Base-by-base conservation (phyloP, 2,888 invertebrate species). In the Hypomecis punctinalis region DNA sequence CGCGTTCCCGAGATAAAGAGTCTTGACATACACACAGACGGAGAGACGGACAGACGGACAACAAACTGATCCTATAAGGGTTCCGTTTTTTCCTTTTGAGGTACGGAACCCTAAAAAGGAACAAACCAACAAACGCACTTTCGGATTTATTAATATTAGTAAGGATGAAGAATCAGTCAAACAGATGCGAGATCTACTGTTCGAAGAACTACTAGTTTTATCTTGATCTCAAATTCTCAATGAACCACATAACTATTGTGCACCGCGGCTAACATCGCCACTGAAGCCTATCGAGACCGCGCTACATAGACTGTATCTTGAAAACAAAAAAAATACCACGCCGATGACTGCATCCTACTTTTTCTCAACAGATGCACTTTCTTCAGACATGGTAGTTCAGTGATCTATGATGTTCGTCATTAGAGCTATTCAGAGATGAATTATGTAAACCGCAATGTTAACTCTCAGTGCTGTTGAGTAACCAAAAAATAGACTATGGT, bases 281-380 rank as follows among this genome's bases (percentile, higher is more conserved):
- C 23, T 67, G 65, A 63, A 66, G 69, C 71, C 47, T 69, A 71
- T 61, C 71, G 70, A 6, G 43, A 39, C 52, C 37, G 65, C 55
- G 62, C 76, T 57, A 76, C 70, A 75, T 74, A 40, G 46, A 23
- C 23, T 23, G 3, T n/a, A n/a, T n/a, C n/a, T n/a, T 23, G 23
- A 23, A 1, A 23, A n/a, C n/a, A 23, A 23, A 23, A 23, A 23
- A 23, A 23, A 23, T 23, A 3, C 23, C 1, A 23, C 1, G 23
- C 3, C 37, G 70, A 71, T 61, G 72, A 68, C 62, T 68, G 66
- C 66, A 75, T 71, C 73, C 76, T 72, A 74, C 67, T 71, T 77
- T 75, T 71, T 69, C 70, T 62, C 48, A 59, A 57, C 61, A 59
- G 57, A 68, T 68, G 11, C 66, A 68, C 70, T 76, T 77, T 77